phyloP scores from a whole-genome alignment of 2,113 vertebrate species.

The Dromaius novaehollandiae region DNA sequence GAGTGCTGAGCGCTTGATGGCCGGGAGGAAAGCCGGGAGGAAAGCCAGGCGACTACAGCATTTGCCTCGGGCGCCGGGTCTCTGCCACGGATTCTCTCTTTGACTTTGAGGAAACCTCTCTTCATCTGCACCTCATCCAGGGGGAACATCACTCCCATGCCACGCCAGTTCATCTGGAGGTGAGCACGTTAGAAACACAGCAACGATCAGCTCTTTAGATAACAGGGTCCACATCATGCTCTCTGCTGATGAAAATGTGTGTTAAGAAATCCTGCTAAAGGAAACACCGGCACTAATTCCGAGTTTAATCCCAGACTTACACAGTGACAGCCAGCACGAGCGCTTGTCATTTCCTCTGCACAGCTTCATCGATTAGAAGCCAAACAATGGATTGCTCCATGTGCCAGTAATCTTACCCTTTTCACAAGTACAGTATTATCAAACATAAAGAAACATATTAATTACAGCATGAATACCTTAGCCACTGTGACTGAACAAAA shows the following conservation, averaged over 20 bases:
- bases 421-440: background rate
- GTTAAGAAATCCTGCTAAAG: background rate
- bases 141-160: background rate
- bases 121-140: background rate
- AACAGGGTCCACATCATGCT: background rate
- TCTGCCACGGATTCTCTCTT: background rate
- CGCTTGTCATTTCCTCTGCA: constrained; percentile 37
- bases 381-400: constrained; percentile 34
- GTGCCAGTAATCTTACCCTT: background rate
- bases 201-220: background rate
- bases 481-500: background rate
- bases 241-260: background rate
- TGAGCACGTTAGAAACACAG: background rate
- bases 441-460: background rate
- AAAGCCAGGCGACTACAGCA: background rate
- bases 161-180: background rate
- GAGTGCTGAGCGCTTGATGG: background rate
- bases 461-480: background rate
- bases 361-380: background rate
- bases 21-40: background rate
- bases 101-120: background rate
- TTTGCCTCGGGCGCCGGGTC: background rate
- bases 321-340: background rate
- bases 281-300: background rate
- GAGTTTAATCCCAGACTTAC: background rate